Conservation (phyloP, 2,888 invertebrate genomes). For the Polyommatus iphigenia region DNA sequence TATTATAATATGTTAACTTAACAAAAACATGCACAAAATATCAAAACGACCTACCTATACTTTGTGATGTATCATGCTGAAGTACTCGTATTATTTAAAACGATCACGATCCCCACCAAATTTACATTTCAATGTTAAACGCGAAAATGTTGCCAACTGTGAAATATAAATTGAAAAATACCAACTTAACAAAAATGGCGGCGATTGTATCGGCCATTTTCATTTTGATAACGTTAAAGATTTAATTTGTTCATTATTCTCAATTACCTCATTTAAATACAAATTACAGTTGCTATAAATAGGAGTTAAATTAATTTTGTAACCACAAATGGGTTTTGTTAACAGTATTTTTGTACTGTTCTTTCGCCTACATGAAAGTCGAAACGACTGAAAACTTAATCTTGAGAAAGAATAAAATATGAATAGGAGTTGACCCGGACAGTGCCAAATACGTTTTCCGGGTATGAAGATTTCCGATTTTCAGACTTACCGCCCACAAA, state of each 20-base stretch:
- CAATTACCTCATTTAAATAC: conserved; percentile 4
- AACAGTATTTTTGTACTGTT: not conserved
- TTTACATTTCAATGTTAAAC: conserved; percentile 17
- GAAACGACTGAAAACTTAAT: too few relatives aligned
- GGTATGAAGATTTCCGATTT: too few relatives aligned
- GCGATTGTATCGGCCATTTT: not conserved
- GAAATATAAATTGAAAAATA: conserved; percentile 10
- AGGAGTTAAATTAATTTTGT: conserved; percentile 1
- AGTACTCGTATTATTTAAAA: not conserved
- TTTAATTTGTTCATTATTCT: conserved; percentile 8
- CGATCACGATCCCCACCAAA: not conserved
- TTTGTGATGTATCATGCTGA: not conserved
- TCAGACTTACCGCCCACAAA: too few relatives aligned
- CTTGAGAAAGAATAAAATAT: not conserved
- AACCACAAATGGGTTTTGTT: not conserved
- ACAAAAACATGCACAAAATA: not conserved
- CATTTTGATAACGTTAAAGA: conserved; percentile 2
- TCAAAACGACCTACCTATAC: not conserved
- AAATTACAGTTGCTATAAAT: not conserved
- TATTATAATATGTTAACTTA: too few relatives aligned
- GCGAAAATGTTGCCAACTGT: not conserved
- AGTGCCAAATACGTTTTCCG: too few relatives aligned
- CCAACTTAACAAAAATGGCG: not conserved
- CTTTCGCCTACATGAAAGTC: not conserved
- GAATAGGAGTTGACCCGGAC: not conserved